Conservation (phyloP, 1,140 invertebrate species). For the Hypothenemus hampei region DNA sequence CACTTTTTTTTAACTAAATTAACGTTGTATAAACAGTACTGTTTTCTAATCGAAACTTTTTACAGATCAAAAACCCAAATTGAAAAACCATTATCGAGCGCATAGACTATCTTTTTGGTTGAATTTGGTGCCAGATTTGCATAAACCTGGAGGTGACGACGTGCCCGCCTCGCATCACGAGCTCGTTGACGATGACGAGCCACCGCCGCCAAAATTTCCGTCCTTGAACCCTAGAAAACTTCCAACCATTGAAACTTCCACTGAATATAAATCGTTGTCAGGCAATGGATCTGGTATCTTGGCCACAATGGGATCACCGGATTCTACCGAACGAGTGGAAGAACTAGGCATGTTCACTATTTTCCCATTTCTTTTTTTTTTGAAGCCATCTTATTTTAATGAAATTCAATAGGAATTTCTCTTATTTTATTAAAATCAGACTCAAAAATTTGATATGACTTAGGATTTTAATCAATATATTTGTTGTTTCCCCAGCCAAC, state of each 20-base stretch:
- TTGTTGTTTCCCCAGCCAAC: too few species aligned
- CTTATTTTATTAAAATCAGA: too few species aligned
- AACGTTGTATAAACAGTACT: too few species aligned
- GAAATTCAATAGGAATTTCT: too few species aligned
- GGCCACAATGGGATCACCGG: conserved; percentile 34
- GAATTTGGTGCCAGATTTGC: conserved; percentile 92
- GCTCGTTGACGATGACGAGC: conserved; percentile 66
- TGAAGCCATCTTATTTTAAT: too few species aligned
- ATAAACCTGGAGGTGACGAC: conserved; percentile 79
- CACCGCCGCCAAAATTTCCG: conserved; percentile 51
- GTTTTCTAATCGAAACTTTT: too few species aligned
- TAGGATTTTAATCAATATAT: too few species aligned
- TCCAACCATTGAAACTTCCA: conserved; percentile 51
- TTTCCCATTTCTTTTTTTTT: too few species aligned
- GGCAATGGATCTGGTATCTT: conserved; percentile 36
- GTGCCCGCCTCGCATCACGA: conserved; percentile 82
- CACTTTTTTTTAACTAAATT: too few species aligned
- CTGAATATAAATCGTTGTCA: conserved; percentile 44
- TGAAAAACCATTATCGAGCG: conserved; percentile 92
- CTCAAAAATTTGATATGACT: too few species aligned
- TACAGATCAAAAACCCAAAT: conserved; percentile 78
- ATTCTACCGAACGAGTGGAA: conserved; percentile 41
- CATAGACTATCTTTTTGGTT: conserved; percentile 93
- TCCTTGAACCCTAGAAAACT: conserved; percentile 50
- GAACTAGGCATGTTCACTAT: conserved; percentile 39